Base-by-base conservation (phyloP, 2,113 vertebrate species). In the Bubo scandiacus region DNA sequence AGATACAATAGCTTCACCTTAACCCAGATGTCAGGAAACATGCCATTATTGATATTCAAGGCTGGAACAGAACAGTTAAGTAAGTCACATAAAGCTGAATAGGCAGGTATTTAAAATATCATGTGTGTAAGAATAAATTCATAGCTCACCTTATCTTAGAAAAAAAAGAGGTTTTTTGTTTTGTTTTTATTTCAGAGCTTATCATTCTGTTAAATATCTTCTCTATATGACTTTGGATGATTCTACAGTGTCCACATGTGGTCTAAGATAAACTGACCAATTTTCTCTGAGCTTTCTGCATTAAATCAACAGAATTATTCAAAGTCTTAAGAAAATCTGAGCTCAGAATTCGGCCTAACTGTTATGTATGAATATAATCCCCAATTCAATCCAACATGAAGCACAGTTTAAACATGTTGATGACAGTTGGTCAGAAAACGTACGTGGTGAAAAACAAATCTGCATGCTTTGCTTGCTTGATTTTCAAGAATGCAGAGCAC, bases 11-110 rank as follows among this genome's bases (percentile, higher is more conserved):
- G 70, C 70, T 90, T 91, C 92, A 94, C 95, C 91, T 97, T 88
- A 96, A 94, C 94, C 89, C 81, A 90, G 73, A 81, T 91, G 92
- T 92, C 97, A 95, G 58, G 87, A 93, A 97, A 94, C 74, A 71
- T 88, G 92, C 88, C 94, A 96, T 88, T 90, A 94, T 63, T 89
- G 95, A 91, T 92, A 97, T 89, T 91, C 91, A 90, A 87, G 94
- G 74, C 58, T 92, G 67, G 62, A 87, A 91, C 54, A 87, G 92
- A 94, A 94, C 86, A 96, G 87, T 82, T 88, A 87, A 92, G 38
- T 88, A 94, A 94, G 81, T 90, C 87, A 92, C 78, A 71, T 52
- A 96, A 66, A 92, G 74, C 81, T 97, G 89, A 94, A 92, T 52
- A 93, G 71, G 74, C 89, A 92, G 55, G 54, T 92, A 90, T 94